phyloP scores from a whole-genome alignment of 1,140 invertebrate species.

The Druon quercuslanigerum region DNA sequence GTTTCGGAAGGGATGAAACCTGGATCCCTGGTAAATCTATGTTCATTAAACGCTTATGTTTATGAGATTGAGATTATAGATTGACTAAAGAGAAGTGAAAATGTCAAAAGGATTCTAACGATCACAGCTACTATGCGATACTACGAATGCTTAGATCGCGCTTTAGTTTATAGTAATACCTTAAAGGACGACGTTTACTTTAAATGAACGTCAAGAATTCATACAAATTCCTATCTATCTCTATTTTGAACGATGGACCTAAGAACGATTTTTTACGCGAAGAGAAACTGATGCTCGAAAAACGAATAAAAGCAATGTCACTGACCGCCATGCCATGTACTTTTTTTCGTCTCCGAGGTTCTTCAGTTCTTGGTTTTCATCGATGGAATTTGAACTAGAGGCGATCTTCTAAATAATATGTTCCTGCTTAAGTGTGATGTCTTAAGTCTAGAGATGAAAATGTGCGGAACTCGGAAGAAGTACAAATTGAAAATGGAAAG shows the following conservation, averaged over 20 bases:
- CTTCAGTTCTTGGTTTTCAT: constrained; percentile 4
- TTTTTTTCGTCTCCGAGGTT: constrained; percentile 34
- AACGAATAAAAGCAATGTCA: constrained; percentile 30
- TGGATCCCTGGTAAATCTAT: not conserved
- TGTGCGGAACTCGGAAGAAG: constrained; percentile 9
- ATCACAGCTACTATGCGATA: constrained; percentile 68
- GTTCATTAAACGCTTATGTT: not conserved
- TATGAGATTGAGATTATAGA: constrained; percentile 23
- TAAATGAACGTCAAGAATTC: not conserved
- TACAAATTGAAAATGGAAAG: constrained; percentile 25
- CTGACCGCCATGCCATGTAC: constrained; percentile 21
- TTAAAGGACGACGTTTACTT: not conserved
- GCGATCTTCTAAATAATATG: constrained; percentile 23
- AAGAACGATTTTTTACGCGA: constrained; percentile 3
- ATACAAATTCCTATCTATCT: not conserved
- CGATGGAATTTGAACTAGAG: constrained; percentile 20
- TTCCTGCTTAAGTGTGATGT: constrained; percentile 13
- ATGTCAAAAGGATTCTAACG: constrained; percentile 48
- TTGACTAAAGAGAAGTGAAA: constrained; percentile 29
- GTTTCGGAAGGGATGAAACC: not conserved
- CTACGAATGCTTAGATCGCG: constrained; percentile 55
- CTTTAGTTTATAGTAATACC: constrained; percentile 36
- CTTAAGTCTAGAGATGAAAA: constrained; percentile 7
- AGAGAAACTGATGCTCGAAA: not conserved
- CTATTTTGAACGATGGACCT: constrained; percentile 1